Conservation (phyloP, 2,797 vertebrate genomes). For the Coccyzus lansbergi region DNA sequence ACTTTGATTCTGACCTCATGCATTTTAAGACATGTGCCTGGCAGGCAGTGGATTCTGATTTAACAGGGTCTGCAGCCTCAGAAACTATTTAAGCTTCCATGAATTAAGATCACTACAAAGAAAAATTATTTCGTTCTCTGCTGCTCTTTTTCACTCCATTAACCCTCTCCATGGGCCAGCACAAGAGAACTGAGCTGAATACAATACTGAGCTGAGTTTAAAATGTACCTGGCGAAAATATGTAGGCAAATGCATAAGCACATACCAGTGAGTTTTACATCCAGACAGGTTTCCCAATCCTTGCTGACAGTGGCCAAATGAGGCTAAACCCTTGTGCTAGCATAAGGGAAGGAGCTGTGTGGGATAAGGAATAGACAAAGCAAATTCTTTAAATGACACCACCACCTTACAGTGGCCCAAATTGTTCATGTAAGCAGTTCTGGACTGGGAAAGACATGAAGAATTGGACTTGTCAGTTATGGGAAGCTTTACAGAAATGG, state of each 20-base stretch:
- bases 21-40: neutral
- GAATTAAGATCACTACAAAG: neutral
- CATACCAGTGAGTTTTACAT: neutral
- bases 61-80: neutral
- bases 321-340: neutral
- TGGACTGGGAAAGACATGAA: neutral
- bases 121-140: conserved; percentile 10
- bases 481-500: neutral
- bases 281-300: neutral
- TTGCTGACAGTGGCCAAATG: neutral
- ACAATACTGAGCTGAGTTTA: neutral
- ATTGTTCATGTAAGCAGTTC: neutral
- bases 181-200: neutral
- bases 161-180: neutral
- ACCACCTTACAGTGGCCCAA: neutral
- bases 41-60: neutral
- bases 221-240: neutral
- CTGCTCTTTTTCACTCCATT: neutral
- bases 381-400: neutral
- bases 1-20: neutral
- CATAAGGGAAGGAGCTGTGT: neutral
- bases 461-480: neutral
- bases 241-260: neutral
- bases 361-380: neutral
- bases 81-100: neutral